Evolutionary conservation across 2,888 invertebrate species (phyloP), one percentile per base, ranked within the genome.

Genomic region (Alcis repandata): DNA sequence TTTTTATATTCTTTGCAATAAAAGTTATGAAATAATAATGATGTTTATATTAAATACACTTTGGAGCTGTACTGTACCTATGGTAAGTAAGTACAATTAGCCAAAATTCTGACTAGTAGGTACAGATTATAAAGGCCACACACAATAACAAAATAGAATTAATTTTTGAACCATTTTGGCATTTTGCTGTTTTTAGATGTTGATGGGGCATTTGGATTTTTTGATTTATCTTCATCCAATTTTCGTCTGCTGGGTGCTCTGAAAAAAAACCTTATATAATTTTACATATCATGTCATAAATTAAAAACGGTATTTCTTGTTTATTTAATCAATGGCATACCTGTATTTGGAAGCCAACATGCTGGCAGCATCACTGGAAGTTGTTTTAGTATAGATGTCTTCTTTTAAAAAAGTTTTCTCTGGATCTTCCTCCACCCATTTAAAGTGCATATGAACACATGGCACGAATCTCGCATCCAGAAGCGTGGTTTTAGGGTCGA

Each of bases 391-490:
- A 73, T 95, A 93, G 60, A 96, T 88, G 71, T 96, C 95, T 36
- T 94, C 83, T 81, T 94, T 95, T 9, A 97, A 85, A 83, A 94
- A 95, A 49, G 88, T 83, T 52, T 87, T 66, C 20, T 79, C 81
- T 43, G 84, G 82, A 13, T 83, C 82, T 17, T 86, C 82, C 46
- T 90, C 85, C 9, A 91, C 77, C 76, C 94, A 93, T 63, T 95
- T 95, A 81, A 96, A 97, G 87, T 97, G 95, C 82, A 98, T 85
- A 60, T 96, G 94, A 17, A 96, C 97, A 73, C 96, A 96, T 33
- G 98, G 98, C 6, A 98, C 96, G 82, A 96, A 96, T 77, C 95
- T 95, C 10, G 95, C 94, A 80, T 97, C 96, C 10, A 96, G 80
- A 57, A 98, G 89, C n/a, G 95, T 95, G 73, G 93, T 92, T 59